These are phyloP conservation scores for Cephus nigrinus DNA, from an alignment of 2,888 invertebrate genomes.

Conservation along the genomic window DNA sequence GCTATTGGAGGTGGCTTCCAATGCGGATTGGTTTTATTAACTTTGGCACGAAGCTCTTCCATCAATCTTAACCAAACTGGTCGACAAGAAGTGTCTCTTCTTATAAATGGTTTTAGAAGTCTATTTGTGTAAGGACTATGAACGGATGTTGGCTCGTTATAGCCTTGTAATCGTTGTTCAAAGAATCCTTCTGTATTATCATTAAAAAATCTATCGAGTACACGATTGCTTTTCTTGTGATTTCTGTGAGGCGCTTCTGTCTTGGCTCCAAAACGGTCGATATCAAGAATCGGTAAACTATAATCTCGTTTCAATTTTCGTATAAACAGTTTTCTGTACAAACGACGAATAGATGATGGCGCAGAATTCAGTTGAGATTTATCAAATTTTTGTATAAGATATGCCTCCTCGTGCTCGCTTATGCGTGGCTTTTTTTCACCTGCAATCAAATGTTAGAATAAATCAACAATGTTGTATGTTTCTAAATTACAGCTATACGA, in stretches of 20 bases:
- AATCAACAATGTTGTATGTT: not conserved
- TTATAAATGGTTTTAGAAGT: constrained; percentile 85
- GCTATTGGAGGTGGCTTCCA: constrained; percentile 68
- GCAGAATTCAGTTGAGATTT: constrained; percentile 48
- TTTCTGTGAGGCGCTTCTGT: constrained; percentile 20
- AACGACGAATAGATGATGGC: constrained; percentile 61
- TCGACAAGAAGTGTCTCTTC: constrained; percentile 74
- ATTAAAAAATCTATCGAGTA: constrained; percentile 56
- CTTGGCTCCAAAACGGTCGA: constrained; percentile 64
- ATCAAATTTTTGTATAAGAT: constrained; percentile 60
- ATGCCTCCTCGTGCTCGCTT: constrained; percentile 68
- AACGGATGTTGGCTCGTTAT: constrained; percentile 69
- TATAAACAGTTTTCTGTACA: constrained; percentile 72
- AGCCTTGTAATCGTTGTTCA: constrained; percentile 68
- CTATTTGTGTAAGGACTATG: constrained; percentile 79
- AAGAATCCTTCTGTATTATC: constrained; percentile 45
- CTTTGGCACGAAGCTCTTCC: constrained; percentile 72
- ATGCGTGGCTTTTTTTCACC: constrained; percentile 57
- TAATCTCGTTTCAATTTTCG: constrained; percentile 71
- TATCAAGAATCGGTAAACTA: constrained; percentile 70
- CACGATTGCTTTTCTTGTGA: constrained; percentile 40
- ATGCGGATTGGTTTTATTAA: constrained; percentile 64
- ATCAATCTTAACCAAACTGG: constrained; percentile 81
- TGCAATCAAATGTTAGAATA: constrained; percentile 24
- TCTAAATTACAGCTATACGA: not conserved